These are phyloP conservation scores for Spinus olivaceus DNA, from an alignment of 2,797 vertebrate species.

Conservation along the genomic window DNA sequence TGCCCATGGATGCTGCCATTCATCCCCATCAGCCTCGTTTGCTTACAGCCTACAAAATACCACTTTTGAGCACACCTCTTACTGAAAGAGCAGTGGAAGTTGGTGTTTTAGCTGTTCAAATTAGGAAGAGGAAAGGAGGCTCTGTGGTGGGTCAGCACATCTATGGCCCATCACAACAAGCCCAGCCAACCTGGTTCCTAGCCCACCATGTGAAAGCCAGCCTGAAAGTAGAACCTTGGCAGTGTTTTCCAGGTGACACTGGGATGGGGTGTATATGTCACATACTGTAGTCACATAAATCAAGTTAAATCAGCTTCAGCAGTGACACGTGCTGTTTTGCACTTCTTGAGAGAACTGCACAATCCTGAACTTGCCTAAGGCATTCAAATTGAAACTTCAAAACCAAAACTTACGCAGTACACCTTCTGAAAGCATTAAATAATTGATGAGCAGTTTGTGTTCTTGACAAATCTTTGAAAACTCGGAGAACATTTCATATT, in stretches of 20 bases:
- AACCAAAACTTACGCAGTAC: fast-evolving
- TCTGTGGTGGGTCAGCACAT: fast-evolving
- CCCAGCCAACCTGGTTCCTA: background rate
- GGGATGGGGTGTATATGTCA: fast-evolving
- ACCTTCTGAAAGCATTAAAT: background rate
- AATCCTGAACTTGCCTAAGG: background rate
- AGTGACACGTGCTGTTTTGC: background rate
- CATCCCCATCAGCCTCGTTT: background rate
- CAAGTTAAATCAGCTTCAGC: background rate
- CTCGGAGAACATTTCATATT: fast-evolving
- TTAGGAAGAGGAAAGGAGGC: background rate
- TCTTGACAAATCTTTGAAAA: background rate
- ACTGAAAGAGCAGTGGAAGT: background rate
- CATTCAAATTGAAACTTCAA: background rate
- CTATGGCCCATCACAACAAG: background rate
- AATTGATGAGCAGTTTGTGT: background rate
- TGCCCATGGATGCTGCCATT: background rate
- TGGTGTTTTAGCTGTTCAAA: background rate
- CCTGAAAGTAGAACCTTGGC: background rate
- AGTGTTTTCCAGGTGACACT: background rate
- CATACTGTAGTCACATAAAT: background rate
- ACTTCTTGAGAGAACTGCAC: background rate
- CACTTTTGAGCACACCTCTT: background rate
- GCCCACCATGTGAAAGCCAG: background rate
- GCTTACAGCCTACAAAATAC: background rate